Evolutionary conservation across 2,888 invertebrate species (phyloP), one percentile per base, ranked within the genome.

Genomic region (Melieria crassipennis): DNA sequence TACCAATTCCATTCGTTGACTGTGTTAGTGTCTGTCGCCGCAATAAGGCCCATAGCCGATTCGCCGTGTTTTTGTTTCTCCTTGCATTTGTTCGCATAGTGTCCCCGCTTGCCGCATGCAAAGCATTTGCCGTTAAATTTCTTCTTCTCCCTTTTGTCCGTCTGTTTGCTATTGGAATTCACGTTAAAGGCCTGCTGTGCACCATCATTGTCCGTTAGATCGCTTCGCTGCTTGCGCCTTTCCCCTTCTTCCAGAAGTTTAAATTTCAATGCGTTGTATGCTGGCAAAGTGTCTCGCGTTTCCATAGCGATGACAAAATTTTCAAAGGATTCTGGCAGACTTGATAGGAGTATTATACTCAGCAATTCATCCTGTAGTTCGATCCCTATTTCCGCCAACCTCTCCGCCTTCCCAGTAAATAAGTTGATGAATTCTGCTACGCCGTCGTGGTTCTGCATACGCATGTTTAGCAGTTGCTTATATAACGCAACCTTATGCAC

Each of bases 291-390:
- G 71, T 75, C 75, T 30, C 74, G 72, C 6, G 74, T 69, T 62
- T 76, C 76, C 48, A 75, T 71, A 16, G 76, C 73, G 7, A 76
- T 66, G 7, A 75, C 71, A 30, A 73, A 73, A 30, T 72, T 69
- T 61, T 77, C 74, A n/a, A 61, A 76, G 0, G 68, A 47, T 6
- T 68, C 61, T 6, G 71, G 65, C 9, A 74, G 46, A 58, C 73
- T 76, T 6, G 73, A 75, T 9, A 77, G 60, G 2, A 76, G 60
- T 43, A 76, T 72, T 45, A 77, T 73, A 6, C 70, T 63, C 30
- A 76, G 30, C 6, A 77, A 57, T 60, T 74, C 75, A 5, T 75
- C 72, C 11, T 72, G 71, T 4, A 74, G 52, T 0, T 10, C 7
- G 4, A 76, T 66, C 5, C 69, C 65, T 1, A 73, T 72, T 60